phyloP scores from a whole-genome alignment of 2,888 invertebrate species.

The Acanthosepion lycidas region DNA sequence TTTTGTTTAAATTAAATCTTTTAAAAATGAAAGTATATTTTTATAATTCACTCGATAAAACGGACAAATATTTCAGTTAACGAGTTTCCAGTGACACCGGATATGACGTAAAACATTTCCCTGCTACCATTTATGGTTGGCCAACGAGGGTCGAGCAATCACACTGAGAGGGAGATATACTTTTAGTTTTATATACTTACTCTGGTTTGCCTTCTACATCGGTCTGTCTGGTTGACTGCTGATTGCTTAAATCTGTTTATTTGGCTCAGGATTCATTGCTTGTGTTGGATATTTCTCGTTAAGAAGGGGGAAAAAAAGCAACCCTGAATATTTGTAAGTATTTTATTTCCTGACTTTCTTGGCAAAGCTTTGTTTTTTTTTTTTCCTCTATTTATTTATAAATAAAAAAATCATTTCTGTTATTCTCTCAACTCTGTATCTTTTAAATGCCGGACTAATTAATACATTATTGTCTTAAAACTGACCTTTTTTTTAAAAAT shows the following conservation, averaged over 20 bases:
- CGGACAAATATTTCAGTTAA: not conserved
- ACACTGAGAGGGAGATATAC: not conserved
- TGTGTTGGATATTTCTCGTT: not conserved
- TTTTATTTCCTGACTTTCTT: not conserved
- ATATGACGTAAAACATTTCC: constrained; percentile 35
- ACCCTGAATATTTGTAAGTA: not conserved
- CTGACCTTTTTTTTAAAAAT: no score
- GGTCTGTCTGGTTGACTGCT: not conserved
- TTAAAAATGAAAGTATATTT: no score
- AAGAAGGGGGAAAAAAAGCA: not conserved
- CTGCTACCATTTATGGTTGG: constrained; percentile 43
- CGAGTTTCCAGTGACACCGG: constrained; percentile 38
- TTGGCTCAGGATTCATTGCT: not conserved
- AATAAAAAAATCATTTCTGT: no score
- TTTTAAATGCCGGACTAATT: no score
- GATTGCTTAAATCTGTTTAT: not conserved
- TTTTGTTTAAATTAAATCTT: no score
- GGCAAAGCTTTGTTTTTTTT: not conserved
- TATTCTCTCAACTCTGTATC: no score
- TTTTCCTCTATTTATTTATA: not conserved
- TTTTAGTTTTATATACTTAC: not conserved
- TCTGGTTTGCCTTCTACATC: not conserved
- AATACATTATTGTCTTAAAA: no score
- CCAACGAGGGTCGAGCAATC: not conserved
- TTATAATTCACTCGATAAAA: not conserved